Evolutionary conservation across 2,113 vertebrate genomes (phyloP).

Genomic region (Aegotheles bennettii): DNA sequence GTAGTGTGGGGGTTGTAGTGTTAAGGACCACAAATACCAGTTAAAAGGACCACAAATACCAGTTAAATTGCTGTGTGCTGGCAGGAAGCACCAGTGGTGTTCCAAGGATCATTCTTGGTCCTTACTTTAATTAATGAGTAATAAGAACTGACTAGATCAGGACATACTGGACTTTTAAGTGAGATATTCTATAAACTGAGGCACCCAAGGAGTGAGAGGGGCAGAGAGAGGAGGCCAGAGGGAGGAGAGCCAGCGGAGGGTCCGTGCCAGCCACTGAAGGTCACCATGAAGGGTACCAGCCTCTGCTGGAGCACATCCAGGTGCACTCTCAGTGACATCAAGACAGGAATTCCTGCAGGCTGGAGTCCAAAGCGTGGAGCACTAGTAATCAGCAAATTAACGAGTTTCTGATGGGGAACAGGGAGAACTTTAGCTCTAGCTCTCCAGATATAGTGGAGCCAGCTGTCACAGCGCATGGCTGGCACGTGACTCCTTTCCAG

Average conservation of each 20-base stretch:
- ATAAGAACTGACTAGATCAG: not conserved
- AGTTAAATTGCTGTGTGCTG: not conserved
- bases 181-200: not conserved
- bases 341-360: conserved; percentile 27
- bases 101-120: not conserved
- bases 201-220: not conserved
- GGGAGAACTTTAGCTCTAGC: not conserved
- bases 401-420: not conserved
- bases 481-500: not conserved
- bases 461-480: not conserved
- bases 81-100: not conserved
- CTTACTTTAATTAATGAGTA: not conserved
- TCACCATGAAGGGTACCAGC: not conserved
- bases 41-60: not conserved
- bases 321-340: not conserved
- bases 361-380: not conserved
- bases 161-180: not conserved
- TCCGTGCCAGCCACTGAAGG: not conserved
- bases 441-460: not conserved
- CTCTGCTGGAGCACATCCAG: not conserved
- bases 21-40: not conserved
- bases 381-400: not conserved
- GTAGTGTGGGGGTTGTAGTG: not conserved
- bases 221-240: not conserved
- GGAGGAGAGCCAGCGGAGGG: not conserved